Evolutionary conservation across 1,140 invertebrate species (phyloP), one percentile per base, ranked within the genome.

Genomic region (Lasaia peninsularis): DNA sequence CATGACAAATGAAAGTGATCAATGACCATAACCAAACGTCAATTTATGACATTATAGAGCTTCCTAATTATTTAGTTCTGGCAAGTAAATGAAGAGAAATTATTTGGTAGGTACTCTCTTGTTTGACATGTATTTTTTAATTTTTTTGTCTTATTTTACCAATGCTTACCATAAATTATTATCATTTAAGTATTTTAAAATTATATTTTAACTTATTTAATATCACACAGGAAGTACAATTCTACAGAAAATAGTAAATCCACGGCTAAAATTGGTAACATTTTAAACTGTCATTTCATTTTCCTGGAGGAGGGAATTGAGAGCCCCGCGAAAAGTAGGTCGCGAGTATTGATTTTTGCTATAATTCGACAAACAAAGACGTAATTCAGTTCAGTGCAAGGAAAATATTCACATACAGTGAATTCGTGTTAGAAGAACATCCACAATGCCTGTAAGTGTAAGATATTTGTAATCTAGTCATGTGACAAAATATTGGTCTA

Each of bases 291-390:
- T 80, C 80, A 83, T 76, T 80, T 73, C 73, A 68, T 75, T 82
- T 83, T 70, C 73, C 64, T 69, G 69, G 65, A 78, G 71, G 72
- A 75, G 63, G 53, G 66, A 75, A 80, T 73, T 68, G 71, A 62
- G 75, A 65, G 69, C 63, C 44, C 62, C 70, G 65, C 62, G 71
- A 75, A 78, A 86, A 82, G 69, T 84, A 84, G 80, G 82, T 86
- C 80, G 80, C 63, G 61, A 68, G 69, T 86, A 84, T 84, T 84
- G 80, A 84, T 83, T 86, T 86, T 86, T 81, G 62, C 63, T 67
- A 74, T 75, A 84, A 80, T 77, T 71, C 75, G 68, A 67, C 72
- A 78, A 84, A 84, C 83, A 82, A 84, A 78, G 80, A 76, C 75
- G 65, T 73, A 69, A 69, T 77, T 64, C 52, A 61, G 67, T 67